A percentile compares a stretch with the other conserved stretches of the same genome.
These are phyloP conservation scores for Indicator indicator DNA, from an alignment of 2,113 vertebrate genomes.

Conservation along the genomic window DNA sequence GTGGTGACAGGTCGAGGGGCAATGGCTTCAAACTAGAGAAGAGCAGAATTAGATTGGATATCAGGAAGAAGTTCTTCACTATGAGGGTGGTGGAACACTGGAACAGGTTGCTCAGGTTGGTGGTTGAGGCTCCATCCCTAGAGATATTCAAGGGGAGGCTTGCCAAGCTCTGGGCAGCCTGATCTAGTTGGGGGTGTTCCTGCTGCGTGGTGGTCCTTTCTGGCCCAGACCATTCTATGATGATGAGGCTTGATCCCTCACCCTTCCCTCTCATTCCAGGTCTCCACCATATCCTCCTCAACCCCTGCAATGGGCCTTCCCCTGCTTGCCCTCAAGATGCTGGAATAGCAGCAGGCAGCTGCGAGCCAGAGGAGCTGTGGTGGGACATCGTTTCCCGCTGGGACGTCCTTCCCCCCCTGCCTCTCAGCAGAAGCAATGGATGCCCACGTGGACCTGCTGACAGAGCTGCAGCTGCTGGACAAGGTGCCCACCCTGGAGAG, in stretches of 20 bases:
- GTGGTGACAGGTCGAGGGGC: no score
- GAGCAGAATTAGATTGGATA: no score
- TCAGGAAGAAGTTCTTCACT: no score
- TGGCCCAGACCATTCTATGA: no score
- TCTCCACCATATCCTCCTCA: not conserved
- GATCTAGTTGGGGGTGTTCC: no score
- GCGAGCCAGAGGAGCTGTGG: not conserved
- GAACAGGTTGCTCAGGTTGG: no score
- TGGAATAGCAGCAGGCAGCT: conserved; percentile 54
- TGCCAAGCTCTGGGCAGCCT: no score
- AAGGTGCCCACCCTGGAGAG: conserved; percentile 94
- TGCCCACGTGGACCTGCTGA: conserved; percentile 92
- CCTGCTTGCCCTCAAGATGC: not conserved
- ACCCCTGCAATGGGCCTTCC: conserved; percentile 23
- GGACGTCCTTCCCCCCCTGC: not conserved
- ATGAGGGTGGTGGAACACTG: no score
- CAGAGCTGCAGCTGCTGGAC: conserved; percentile 95
- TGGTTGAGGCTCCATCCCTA: no score
- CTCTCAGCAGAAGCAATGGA: conserved; percentile 77
- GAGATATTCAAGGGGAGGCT: no score
- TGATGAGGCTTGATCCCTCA: not conserved
- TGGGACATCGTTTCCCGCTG: not conserved
- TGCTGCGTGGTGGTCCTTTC: no score
- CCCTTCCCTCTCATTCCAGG: conserved; percentile 28
- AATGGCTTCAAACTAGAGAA: no score